Evolutionary conservation across 1,140 invertebrate genomes (phyloP).

Genomic region (Lucilia sericata): DNA sequence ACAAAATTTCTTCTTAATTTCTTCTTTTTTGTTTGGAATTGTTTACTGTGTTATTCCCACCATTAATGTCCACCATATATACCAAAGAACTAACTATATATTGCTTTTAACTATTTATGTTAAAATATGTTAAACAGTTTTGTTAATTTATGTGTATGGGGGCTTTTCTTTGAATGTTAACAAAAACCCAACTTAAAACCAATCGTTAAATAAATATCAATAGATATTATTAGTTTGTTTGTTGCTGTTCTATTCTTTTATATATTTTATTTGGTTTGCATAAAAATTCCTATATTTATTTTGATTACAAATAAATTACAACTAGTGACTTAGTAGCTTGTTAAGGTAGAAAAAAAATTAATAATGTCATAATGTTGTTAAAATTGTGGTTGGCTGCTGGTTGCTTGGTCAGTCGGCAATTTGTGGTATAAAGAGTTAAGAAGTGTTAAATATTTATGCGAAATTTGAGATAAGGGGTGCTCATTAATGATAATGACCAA

Average conservation of each 20-base stretch:
- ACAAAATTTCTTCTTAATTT: no score
- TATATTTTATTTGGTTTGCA: not conserved
- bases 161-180: slow-evolving; percentile 16
- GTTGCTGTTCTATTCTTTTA: not conserved
- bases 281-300: not conserved
- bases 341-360: not conserved
- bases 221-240: not conserved
- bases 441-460: not conserved
- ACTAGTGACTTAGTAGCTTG: not conserved
- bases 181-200: not conserved
- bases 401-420: not conserved
- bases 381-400: not conserved
- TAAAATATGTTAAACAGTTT: slow-evolving; percentile 17
- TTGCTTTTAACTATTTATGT: not conserved
- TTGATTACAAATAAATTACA: slow-evolving; percentile 18
- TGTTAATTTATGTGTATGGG: slow-evolving; percentile 6
- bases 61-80: no score
- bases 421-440: not conserved
- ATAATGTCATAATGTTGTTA: slow-evolving; percentile 10
- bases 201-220: not conserved
- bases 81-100: not conserved
- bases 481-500: no score
- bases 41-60: no score
- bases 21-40: no score
- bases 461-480: not conserved